Percentiles rank a stretch among this genome's conserved stretches.
Evolutionary conservation across 2,797 vertebrate species (phyloP).

Genomic region (Chrysocyon brachyurus): DNA sequence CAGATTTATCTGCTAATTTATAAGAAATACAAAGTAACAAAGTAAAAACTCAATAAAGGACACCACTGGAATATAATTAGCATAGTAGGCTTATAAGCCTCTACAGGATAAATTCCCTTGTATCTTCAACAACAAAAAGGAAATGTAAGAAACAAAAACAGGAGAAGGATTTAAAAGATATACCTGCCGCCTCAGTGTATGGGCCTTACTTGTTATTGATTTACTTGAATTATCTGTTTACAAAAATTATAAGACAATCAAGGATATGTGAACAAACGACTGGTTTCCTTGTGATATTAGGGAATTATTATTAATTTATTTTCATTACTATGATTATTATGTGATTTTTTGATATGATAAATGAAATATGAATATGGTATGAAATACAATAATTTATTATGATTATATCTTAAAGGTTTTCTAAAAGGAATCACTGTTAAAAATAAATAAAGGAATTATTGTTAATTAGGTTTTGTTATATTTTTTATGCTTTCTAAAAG

Average conservation of each 20-base stretch:
- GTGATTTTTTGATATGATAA: background rate
- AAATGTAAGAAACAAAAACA: background rate
- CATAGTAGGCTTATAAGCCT: background rate
- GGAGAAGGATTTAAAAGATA: background rate
- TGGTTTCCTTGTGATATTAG: background rate
- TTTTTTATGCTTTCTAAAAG: slow-evolving; percentile 39
- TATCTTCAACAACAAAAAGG: background rate
- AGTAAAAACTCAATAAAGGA: background rate
- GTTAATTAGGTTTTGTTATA: background rate
- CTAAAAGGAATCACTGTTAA: background rate
- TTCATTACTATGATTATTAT: background rate
- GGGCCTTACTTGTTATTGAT: background rate
- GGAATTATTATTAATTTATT: background rate
- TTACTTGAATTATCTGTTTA: background rate
- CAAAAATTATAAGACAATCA: background rate
- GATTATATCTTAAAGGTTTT: background rate
- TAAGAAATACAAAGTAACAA: background rate
- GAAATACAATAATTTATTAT: background rate
- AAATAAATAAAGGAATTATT: background rate
- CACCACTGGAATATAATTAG: background rate
- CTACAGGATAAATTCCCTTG: background rate
- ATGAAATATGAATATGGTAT: background rate
- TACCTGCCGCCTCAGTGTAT: background rate
- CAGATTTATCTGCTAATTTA: background rate
- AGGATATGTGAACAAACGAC: background rate